Evolutionary conservation across 2,888 invertebrate genomes (phyloP), one percentile per base, ranked within the genome.

Genomic region (Hemithea aestivaria): DNA sequence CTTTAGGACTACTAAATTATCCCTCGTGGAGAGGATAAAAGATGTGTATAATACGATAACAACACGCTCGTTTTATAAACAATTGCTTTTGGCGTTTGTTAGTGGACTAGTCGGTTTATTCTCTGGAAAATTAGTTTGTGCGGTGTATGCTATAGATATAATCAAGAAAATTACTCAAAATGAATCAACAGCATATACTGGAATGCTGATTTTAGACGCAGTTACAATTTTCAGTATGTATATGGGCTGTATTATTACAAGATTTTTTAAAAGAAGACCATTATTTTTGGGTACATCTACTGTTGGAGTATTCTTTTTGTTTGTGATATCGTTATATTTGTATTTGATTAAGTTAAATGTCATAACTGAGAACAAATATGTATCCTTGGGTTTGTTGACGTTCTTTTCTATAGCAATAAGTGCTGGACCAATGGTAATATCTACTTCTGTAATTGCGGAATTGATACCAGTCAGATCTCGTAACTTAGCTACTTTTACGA

Each of bases 141-240:
- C 60, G 1, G 37, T 69, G 0, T 74, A 68, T 20, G 67, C 65
- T 3, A 48, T 72, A 12, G 73, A 73, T 40, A 62, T 73, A 12
- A 48, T 70, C 10, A 70, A 62, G 29, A 62, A 60, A 31, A 67
- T 73, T 8, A 69, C 66, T 0, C 28, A 39, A 0, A 58, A 42
- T 20, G 65, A 70, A 40, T 33, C 45, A 0, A 55, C 60, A 0
- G 71, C 73, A 0, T 73, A 73, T n/a, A 47, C 39, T 0, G 61
- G 54, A 2, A 70, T 75, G 66, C 37, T 73, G n/a, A 59, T 70
- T 24, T 47, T 74, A 28, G 73, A 74, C 27, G 75, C 67, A 1
- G 40, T 73, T 0, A 67, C 73, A 7, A 58, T 75, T 1, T 5
- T 56, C 0, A 58, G 66, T 29, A 64, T 65, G 63, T 69, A 68